These are phyloP conservation scores for Linnaemya vulpina DNA, from an alignment of 2,888 invertebrate species.

Conservation along the genomic window DNA sequence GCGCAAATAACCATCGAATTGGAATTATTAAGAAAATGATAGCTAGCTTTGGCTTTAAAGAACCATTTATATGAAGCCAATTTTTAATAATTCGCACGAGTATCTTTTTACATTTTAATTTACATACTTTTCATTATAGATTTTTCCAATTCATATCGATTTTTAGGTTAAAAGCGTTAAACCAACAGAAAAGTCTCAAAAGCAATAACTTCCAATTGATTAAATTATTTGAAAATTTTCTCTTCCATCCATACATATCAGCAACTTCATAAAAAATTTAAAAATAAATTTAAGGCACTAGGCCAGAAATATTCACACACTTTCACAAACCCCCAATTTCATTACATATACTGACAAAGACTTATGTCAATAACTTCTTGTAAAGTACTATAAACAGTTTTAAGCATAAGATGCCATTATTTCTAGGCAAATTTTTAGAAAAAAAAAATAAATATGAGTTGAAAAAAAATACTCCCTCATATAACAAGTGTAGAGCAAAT, in stretches of 20 bases:
- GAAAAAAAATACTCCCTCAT: background rate
- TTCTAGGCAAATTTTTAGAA: slow-evolving; percentile 50
- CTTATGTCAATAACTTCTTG: slow-evolving; percentile 48
- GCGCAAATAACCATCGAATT: too few species aligned
- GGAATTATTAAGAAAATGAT: too few species aligned
- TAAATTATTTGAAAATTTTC: slow-evolving; percentile 51
- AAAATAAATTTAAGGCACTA: slow-evolving; percentile 67
- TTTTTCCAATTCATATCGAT: background rate
- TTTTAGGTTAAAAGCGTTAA: slow-evolving; percentile 30
- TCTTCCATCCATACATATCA: slow-evolving; percentile 8
- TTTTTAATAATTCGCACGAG: too few species aligned
- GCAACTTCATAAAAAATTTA: slow-evolving; percentile 62
- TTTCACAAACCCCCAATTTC: background rate
- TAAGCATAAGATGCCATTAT: slow-evolving; percentile 46
- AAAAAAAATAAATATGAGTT: background rate
- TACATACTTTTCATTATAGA: background rate
- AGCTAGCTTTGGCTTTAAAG: too few species aligned
- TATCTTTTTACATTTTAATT: slow-evolving; percentile 6
- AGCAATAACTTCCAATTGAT: slow-evolving; percentile 73
- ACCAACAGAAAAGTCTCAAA: slow-evolving; percentile 59
- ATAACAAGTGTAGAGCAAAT: slow-evolving; percentile 12
- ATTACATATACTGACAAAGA: background rate
- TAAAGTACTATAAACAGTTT: slow-evolving; percentile 39
- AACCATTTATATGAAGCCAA: too few species aligned
- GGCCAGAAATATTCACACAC: slow-evolving; percentile 35